Percentiles rank a stretch among this genome's conserved stretches.
phyloP scores from a whole-genome alignment of 2,888 invertebrate genomes.

The Drosophila crucigera region DNA sequence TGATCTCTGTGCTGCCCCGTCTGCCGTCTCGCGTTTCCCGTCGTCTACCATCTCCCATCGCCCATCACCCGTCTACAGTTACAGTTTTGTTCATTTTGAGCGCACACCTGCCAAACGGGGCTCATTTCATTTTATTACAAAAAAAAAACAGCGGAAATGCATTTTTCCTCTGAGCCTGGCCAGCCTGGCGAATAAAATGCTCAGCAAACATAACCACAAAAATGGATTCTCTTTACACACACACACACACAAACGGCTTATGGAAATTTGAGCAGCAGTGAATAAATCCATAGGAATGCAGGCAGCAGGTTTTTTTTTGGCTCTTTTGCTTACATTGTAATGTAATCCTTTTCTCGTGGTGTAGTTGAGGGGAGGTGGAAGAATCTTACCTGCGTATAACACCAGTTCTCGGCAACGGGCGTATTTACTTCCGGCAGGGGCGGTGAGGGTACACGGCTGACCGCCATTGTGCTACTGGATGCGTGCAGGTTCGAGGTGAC shows the following conservation, averaged over 20 bases:
- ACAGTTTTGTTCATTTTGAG: neutral
- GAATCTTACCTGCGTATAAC: constrained; percentile 97
- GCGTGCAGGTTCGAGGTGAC: constrained; percentile 92
- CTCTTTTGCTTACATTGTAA: constrained; percentile 37
- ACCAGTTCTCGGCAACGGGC: constrained; percentile 99
- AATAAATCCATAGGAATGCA: constrained; percentile 72
- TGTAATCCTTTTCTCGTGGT: constrained; percentile 48
- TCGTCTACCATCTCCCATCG: neutral
- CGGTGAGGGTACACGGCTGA: constrained; percentile 98
- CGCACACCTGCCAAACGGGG: constrained; percentile 50
- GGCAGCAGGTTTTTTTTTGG: constrained; percentile 11
- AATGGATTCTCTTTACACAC: constrained; percentile 57
- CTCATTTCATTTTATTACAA: neutral
- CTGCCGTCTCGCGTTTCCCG: no score
- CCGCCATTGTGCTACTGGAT: constrained; percentile 96
- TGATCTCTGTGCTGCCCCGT: neutral
- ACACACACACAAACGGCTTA: neutral
- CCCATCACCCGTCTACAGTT: constrained; percentile 10
- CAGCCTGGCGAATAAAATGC: neutral
- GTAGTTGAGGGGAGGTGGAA: neutral
- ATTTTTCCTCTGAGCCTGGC: constrained; percentile 40
- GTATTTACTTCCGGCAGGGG: constrained; percentile 97
- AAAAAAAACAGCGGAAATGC: constrained; percentile 51
- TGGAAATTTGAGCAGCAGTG: constrained; percentile 56
- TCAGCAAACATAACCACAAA: constrained; percentile 47